Evolutionary conservation across 1,140 invertebrate species (phyloP).

Genomic region (Venustaconcha ellipsiformis): DNA sequence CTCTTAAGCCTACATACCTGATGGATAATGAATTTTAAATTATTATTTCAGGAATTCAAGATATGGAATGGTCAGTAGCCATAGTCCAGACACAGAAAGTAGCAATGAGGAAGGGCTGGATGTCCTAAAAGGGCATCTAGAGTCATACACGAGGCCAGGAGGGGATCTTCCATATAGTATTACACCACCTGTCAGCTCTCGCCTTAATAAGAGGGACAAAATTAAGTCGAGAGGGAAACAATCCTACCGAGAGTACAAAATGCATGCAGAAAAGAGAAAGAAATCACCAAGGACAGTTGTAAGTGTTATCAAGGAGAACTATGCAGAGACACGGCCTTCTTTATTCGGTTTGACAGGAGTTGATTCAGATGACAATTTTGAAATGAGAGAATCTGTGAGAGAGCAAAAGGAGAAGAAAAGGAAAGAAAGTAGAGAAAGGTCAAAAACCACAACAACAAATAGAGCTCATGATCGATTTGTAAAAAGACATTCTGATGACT

Average conservation of each 20-base stretch:
- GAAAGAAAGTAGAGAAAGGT: conserved; percentile 39
- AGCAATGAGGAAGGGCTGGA: conserved; percentile 24
- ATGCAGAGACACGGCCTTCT: conserved; percentile 42
- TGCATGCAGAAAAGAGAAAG: conserved; percentile 1
- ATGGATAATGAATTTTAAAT: not conserved
- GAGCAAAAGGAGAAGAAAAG: conserved; percentile 47
- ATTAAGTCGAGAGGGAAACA: conserved; percentile 37
- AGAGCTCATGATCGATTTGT: conserved; percentile 46
- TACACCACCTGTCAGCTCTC: conserved; percentile 38
- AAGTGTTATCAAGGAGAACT: conserved; percentile 53
- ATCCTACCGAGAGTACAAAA: conserved; percentile 23
- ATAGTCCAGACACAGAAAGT: conserved; percentile 1
- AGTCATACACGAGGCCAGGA: conserved; percentile 14
- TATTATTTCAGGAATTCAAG: not conserved
- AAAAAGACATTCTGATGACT: conserved; percentile 52
- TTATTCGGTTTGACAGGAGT: conserved; percentile 47
- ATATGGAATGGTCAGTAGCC: not conserved
- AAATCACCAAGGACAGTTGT: conserved; percentile 31
- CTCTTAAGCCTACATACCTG: not conserved
- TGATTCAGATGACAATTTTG: conserved; percentile 59
- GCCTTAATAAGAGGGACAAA: conserved; percentile 38
- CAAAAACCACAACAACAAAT: conserved; percentile 50
- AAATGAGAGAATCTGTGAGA: conserved; percentile 29
- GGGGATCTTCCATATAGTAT: conserved; percentile 29
- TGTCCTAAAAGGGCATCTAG: conserved; percentile 29